Evolutionary conservation across 53 echinoderm and acorn worm genomes (phyloP).

Genomic region (Paelopatides confundens): DNA sequence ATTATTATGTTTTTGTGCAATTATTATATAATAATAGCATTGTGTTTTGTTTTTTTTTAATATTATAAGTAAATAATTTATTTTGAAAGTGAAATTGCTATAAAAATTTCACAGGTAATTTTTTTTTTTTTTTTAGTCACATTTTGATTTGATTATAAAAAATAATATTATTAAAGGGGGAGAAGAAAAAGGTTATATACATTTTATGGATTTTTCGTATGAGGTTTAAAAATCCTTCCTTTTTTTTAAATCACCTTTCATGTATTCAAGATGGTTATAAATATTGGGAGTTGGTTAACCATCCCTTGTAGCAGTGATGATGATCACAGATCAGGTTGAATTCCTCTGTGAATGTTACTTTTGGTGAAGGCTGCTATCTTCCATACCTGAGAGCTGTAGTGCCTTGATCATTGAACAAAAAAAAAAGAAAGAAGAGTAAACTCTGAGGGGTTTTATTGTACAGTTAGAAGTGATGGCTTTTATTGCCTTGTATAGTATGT

Average conservation of each 20-base stretch:
- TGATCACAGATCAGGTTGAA: background rate
- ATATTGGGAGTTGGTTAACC: background rate
- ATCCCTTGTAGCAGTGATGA: background rate
- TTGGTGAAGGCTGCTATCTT: constrained; percentile 31
- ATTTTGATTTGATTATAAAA: background rate
- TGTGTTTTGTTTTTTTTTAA: no score
- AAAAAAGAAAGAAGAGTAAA: background rate
- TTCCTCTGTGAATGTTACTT: background rate
- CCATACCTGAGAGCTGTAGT: constrained; percentile 25
- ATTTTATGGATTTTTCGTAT: background rate
- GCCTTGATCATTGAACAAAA: constrained; percentile 8
- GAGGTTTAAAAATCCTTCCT: background rate
- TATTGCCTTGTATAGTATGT: constrained; percentile 18
- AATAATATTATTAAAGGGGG: background rate
- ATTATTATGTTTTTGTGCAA: background rate
- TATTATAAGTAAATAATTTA: background rate
- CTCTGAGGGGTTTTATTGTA: constrained; percentile 10
- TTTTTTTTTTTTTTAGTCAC: background rate
- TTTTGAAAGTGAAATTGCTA: constrained; percentile 1
- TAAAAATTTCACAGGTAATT: background rate
- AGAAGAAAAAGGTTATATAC: background rate
- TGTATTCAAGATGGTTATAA: background rate
- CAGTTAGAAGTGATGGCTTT: background rate
- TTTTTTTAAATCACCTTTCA: background rate
- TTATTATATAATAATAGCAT: background rate